phyloP scores from a whole-genome alignment of 2,888 invertebrate species.

The Xestia c-nigrum region DNA sequence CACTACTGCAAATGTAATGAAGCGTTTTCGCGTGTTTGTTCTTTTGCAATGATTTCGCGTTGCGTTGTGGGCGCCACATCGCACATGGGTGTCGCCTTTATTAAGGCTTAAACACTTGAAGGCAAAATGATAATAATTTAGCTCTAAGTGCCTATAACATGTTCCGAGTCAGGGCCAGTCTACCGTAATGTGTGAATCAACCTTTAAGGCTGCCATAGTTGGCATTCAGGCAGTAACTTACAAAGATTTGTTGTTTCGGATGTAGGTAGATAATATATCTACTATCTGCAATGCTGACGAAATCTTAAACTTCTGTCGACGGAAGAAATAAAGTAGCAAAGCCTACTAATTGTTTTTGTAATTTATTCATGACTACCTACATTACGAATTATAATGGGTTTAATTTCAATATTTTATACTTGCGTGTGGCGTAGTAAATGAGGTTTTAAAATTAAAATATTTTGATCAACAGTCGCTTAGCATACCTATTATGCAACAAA shows the following conservation, averaged over 20 bases:
- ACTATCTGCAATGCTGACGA: neutral
- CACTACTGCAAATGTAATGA: neutral
- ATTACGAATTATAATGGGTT: constrained; percentile 2
- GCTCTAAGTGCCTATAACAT: constrained; percentile 4
- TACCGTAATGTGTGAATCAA: constrained; percentile 51
- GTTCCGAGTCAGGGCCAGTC: constrained; percentile 40
- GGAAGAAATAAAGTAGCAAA: constrained; percentile 20
- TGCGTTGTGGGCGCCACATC: neutral
- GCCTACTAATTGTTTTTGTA: neutral
- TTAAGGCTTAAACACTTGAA: constrained; percentile 8
- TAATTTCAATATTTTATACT: constrained; percentile 21
- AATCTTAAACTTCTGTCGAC: constrained; percentile 8
- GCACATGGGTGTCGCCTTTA: neutral
- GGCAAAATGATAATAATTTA: constrained; percentile 20
- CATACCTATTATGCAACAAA: constrained; percentile 54
- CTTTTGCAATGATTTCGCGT: neutral
- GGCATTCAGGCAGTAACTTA: neutral
- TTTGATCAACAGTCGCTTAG: constrained; percentile 26
- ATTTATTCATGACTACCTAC: constrained; percentile 28
- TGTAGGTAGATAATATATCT: neutral
- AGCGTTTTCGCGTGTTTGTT: neutral
- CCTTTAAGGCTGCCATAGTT: constrained; percentile 29
- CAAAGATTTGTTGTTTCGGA: neutral
- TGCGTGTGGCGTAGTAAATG: neutral
- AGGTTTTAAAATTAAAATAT: constrained; percentile 32